Base-by-base conservation (phyloP, 2,113 vertebrate genomes). In the Ranitomeya variabilis region DNA sequence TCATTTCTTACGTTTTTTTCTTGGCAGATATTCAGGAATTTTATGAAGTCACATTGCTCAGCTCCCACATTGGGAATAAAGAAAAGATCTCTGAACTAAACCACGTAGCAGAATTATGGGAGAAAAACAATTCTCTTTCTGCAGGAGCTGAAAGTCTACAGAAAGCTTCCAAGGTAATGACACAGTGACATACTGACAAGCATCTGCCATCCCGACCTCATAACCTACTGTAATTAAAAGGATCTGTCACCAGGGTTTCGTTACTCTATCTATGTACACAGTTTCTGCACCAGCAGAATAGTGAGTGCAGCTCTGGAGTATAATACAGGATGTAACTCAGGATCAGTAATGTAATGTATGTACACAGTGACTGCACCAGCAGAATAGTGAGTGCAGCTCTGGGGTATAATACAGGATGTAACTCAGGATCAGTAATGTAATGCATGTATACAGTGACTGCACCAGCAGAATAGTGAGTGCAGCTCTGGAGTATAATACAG, bases 1-100 rank as follows among this genome's bases (percentile, higher is more conserved):
- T 86, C 13, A 37, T 9, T 10, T 86, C 23, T 84, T 93, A 85
- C 45, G 23, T 83, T 74, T 93, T 54, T 92, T 92, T 92, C 86
- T 62, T 80, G 90, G 92, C 92, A 99, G 98, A 99, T 94, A 99
- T 99, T 93, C 98, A 98, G 94, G 97, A 98, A 93, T 98, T 98
- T 94, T 98, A 99, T 93, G 97, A 98, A 91, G 96, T 97, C 86
- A 98, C 97, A 0, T 93, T 99, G 91, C 91, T 98, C 87, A 97
- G 98, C 93, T 96, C 96, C 89, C 96, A 97, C 91, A 98, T 97
- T 94, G 98, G 93, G 92, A 95, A 94, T 91, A 95, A 97, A 82
- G 95, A 98, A 90, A 98, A 98, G 93, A 95, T 96, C 93, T 95
- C 97, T 93, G 97, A 97, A 94, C 93, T 96, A 88, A 96, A 96